Conservation (phyloP, 2,113 vertebrate genomes). For the Andinoacara biseriatus region DNA sequence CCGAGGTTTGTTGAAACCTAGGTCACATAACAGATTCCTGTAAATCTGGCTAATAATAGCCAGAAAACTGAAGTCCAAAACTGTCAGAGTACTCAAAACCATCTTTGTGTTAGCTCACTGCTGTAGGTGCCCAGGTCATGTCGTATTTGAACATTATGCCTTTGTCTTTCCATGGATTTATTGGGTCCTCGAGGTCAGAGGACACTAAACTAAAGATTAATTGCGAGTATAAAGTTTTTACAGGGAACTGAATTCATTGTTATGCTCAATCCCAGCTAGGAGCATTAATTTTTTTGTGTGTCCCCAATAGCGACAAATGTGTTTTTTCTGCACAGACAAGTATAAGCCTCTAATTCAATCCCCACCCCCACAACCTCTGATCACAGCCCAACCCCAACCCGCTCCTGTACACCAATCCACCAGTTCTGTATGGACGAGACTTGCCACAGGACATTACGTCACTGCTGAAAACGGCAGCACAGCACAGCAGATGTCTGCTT, state of each 20-base stretch:
- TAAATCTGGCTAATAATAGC: neutral
- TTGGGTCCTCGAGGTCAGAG: neutral
- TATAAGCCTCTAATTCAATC: neutral
- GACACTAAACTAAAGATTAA: neutral
- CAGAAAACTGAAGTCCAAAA: neutral
- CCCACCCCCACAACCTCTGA: conserved; percentile 19
- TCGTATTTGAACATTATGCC: neutral
- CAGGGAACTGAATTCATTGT: neutral
- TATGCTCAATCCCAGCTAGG: neutral
- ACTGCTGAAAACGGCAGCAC: conserved; percentile 68
- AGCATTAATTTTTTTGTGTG: neutral
- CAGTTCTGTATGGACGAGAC: conserved; percentile 20
- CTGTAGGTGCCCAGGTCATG: neutral
- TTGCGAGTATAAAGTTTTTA: neutral
- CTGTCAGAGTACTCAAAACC: no score
- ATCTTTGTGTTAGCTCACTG: no score
- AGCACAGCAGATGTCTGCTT: conserved; percentile 76
- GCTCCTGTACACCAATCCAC: neutral
- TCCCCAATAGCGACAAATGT: neutral
- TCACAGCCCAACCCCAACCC: neutral
- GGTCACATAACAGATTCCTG: neutral
- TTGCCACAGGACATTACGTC: conserved; percentile 66
- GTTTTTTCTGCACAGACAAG: neutral
- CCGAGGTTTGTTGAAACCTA: no score
- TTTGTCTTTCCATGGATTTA: neutral